Conservation (phyloP, 64 coral and sea anemone genomes). For the Porites australiensis region DNA sequence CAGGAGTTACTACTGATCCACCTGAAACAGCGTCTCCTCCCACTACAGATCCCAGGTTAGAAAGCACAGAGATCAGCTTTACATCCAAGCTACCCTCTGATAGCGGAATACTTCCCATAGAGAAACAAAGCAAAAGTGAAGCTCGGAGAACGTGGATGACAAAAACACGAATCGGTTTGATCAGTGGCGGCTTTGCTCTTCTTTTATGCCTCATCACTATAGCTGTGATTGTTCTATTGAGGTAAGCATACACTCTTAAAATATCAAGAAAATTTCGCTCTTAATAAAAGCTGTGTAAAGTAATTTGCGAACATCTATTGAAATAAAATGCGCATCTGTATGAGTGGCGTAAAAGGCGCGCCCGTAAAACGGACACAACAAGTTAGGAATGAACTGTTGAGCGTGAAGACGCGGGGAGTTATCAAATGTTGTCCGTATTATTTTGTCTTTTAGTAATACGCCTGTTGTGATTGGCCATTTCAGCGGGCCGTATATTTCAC, state of each 20-base stretch:
- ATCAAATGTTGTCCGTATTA: no score
- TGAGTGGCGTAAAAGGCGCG: no score
- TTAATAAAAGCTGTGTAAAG: neutral
- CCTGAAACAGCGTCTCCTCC: neutral
- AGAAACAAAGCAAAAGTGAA: neutral
- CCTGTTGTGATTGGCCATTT: no score
- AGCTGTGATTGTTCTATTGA: neutral
- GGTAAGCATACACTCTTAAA: neutral
- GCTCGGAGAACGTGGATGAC: neutral
- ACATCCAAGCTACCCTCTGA: neutral
- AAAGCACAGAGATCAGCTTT: neutral
- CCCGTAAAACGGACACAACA: no score
- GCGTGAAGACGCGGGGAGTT: no score
- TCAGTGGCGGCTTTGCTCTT: neutral
- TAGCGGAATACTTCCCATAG: neutral
- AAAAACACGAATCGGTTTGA: constrained; percentile 31
- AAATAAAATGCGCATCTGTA: no score
- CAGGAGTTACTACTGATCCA: neutral
- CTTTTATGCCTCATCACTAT: neutral
- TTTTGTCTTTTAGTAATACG: no score
- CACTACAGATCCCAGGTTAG: neutral
- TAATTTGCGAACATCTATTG: no score
- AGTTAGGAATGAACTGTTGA: no score
- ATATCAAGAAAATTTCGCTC: neutral
- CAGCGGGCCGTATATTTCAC: no score